Evolutionary conservation across 2,888 invertebrate species (phyloP).

Genomic region (Limnephilus lunatus): DNA sequence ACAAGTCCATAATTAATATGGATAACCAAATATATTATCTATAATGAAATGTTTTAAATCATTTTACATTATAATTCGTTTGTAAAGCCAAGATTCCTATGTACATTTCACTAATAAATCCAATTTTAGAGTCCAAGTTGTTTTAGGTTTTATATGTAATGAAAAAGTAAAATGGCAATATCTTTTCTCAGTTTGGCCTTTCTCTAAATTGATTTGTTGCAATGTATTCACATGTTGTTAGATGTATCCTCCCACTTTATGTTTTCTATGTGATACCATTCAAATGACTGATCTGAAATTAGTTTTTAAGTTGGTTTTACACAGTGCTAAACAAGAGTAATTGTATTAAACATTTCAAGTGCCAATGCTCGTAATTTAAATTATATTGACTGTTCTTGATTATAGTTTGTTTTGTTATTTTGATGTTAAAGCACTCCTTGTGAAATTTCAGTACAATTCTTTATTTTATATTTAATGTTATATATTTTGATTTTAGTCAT

Average conservation of each 20-base stretch:
- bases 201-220: conserved; percentile 22
- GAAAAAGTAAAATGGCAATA: conserved; percentile 20
- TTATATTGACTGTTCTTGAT: conserved; percentile 76
- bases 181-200: conserved; percentile 52
- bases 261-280: conserved; percentile 80
- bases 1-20: conserved; percentile 35
- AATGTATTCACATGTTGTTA: conserved; percentile 37
- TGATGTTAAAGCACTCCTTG: conserved; percentile 64
- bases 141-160: neutral
- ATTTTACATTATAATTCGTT: conserved; percentile 44
- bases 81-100: conserved; percentile 38
- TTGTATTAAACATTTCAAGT: conserved; percentile 78
- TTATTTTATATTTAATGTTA: conserved; percentile 64
- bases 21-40: conserved; percentile 56
- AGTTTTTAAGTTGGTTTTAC: conserved; percentile 80
- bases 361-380: conserved; percentile 80
- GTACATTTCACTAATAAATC: conserved; percentile 12
- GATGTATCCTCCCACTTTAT: conserved; percentile 74
- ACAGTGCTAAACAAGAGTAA: conserved; percentile 77
- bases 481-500: conserved; percentile 49
- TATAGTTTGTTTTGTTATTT: conserved; percentile 68
- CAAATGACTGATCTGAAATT: conserved; percentile 80
- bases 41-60: conserved; percentile 52
- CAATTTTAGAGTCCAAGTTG: conserved; percentile 24
- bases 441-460: conserved; percentile 72